phyloP scores from a whole-genome alignment of 2,888 invertebrate genomes.

The Drosophila picticornis region DNA sequence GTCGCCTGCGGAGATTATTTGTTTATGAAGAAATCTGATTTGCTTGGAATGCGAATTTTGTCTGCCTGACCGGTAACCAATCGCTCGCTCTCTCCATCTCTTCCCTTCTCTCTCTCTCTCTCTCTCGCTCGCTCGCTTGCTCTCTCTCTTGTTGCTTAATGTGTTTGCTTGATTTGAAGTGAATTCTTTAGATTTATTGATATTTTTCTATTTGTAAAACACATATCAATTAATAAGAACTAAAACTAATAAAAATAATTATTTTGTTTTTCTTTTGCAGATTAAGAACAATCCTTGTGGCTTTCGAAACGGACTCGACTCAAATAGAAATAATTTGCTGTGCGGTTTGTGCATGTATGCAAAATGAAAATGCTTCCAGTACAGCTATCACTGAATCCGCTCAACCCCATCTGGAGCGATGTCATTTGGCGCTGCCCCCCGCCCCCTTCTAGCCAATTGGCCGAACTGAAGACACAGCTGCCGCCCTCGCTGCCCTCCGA shows the following conservation, averaged over 20 bases:
- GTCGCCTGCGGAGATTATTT: slow-evolving; percentile 51
- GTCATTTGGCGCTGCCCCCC: slow-evolving; percentile 95
- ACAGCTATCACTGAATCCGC: slow-evolving; percentile 91
- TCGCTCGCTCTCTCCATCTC: slow-evolving; percentile 5
- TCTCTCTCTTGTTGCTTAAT: slow-evolving; percentile 3
- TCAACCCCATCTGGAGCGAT: slow-evolving; percentile 91
- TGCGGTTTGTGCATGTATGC: slow-evolving; percentile 71
- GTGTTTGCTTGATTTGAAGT: slow-evolving; percentile 4
- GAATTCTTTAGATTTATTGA: slow-evolving; percentile 4
- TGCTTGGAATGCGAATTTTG: slow-evolving; percentile 79
- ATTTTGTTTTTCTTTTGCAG: slow-evolving; percentile 28
- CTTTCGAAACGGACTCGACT: slow-evolving; percentile 4
- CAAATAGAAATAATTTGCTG: slow-evolving; percentile 19
- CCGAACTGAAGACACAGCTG: slow-evolving; percentile 94
- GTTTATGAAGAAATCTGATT: slow-evolving; percentile 80
- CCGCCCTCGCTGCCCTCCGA: slow-evolving; percentile 94
- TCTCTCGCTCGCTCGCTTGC: not conserved
- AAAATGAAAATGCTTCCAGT: slow-evolving; percentile 89
- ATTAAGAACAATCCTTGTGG: slow-evolving; percentile 43
- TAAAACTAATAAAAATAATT: slow-evolving; percentile 10
- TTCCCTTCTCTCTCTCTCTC: not conserved
- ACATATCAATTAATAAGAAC: not conserved
- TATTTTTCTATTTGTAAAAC: not conserved
- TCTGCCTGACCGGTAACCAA: slow-evolving; percentile 16
- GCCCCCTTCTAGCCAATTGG: slow-evolving; percentile 91